Evolutionary conservation across 2,797 vertebrate genomes (phyloP).

Genomic region (Peromyscus nudipes): DNA sequence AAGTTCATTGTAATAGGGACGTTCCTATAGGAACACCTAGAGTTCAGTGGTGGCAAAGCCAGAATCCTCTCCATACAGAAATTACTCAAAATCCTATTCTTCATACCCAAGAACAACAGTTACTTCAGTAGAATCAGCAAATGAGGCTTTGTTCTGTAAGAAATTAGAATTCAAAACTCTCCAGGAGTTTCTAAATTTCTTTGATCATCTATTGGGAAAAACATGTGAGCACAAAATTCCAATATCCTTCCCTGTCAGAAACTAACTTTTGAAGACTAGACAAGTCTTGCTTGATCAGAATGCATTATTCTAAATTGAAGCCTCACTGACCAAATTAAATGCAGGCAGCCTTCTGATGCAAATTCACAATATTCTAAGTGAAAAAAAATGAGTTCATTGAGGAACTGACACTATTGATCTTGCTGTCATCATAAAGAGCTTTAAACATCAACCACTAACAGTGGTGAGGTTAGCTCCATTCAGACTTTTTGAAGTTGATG

Average conservation of each 20-base stretch:
- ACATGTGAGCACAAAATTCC: not conserved
- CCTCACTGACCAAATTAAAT: conserved; percentile 31
- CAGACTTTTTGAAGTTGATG: not conserved
- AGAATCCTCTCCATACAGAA: not conserved
- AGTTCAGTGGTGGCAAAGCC: not conserved
- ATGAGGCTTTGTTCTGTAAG: not conserved
- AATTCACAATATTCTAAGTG: conserved; percentile 39
- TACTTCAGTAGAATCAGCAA: conserved; percentile 20
- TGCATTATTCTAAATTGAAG: conserved; percentile 55
- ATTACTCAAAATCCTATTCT: not conserved
- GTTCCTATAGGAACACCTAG: not conserved
- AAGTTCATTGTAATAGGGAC: not conserved
- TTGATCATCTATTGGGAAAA: conserved; percentile 56
- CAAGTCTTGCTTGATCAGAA: conserved; percentile 40
- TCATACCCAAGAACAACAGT: not conserved
- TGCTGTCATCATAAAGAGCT: not conserved
- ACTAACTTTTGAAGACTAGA: conserved; percentile 50
- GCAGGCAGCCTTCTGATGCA: not conserved
- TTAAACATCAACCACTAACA: conserved; percentile 23
- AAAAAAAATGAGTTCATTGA: not conserved
- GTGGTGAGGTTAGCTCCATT: not conserved
- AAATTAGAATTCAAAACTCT: conserved; percentile 59
- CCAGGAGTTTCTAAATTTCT: not conserved
- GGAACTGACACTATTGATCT: conserved; percentile 15
- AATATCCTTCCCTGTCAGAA: conserved; percentile 43